Evolutionary conservation across 2,113 vertebrate species (phyloP).

Genomic region (Paradisaea rubra): DNA sequence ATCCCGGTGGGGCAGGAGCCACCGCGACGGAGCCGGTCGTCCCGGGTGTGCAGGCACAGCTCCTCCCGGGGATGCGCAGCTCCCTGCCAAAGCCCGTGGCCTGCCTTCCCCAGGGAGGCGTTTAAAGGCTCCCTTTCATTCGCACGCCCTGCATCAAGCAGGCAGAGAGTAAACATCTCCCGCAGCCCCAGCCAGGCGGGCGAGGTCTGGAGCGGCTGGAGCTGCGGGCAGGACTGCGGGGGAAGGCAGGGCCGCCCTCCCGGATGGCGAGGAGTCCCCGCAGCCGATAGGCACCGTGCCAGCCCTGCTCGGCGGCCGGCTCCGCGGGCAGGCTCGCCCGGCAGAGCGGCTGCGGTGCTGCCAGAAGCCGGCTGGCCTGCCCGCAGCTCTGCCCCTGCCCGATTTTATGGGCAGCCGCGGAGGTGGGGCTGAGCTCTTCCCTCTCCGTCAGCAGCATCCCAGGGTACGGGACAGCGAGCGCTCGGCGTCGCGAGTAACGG

Average conservation of each 20-base stretch:
- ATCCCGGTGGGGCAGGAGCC: background rate
- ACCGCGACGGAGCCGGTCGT: background rate
- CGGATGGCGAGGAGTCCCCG: background rate
- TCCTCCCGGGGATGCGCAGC: background rate
- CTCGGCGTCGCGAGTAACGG: background rate
- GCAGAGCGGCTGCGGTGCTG: background rate
- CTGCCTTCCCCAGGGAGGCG: background rate
- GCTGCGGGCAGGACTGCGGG: background rate
- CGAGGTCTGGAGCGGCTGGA: background rate
- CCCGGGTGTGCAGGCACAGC: background rate
- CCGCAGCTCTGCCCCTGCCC: background rate
- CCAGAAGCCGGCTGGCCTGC: background rate
- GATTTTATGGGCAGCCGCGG: background rate
- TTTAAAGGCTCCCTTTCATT: background rate
- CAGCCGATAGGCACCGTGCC: background rate
- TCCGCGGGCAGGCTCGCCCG: background rate
- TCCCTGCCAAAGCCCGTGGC: background rate
- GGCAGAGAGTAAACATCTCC: background rate
- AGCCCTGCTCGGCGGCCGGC: background rate
- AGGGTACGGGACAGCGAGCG: fast-evolving
- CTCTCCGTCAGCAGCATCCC: background rate
- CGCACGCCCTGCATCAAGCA: background rate
- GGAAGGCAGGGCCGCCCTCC: background rate
- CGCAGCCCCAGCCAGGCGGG: background rate
- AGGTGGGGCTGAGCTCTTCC: slow-evolving; percentile 1